These are phyloP conservation scores for Salarias fasciatus DNA, from an alignment of 2,797 vertebrate species.

Conservation along the genomic window DNA sequence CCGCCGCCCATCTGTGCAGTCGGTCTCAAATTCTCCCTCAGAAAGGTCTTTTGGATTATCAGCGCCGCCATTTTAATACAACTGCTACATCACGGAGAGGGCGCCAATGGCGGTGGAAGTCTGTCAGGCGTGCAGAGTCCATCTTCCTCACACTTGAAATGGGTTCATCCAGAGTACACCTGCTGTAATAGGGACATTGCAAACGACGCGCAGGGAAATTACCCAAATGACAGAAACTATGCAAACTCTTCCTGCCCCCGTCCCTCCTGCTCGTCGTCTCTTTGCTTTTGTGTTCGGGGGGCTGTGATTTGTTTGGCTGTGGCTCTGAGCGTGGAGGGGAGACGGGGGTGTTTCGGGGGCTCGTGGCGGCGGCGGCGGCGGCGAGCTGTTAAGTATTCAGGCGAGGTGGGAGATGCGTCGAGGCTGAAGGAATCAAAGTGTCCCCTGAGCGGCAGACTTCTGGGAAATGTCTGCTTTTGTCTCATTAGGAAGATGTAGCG, in stretches of 20 bases:
- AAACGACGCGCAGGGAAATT: conserved; percentile 71
- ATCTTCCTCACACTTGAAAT: conserved; percentile 74
- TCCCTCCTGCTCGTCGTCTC: conserved; percentile 68
- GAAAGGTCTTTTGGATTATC: conserved; percentile 96
- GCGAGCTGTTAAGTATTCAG: conserved; percentile 20
- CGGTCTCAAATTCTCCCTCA: conserved; percentile 90
- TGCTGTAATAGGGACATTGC: conserved; percentile 80
- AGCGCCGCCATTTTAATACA: conserved; percentile 93
- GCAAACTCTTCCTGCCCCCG: conserved; percentile 81
- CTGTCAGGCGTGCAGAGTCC: conserved; percentile 82
- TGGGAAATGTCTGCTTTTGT: conserved; percentile 21
- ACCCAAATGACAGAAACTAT: conserved; percentile 76
- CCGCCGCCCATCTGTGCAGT: conserved; percentile 92
- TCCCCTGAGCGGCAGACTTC: conserved; percentile 11
- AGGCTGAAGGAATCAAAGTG: neutral
- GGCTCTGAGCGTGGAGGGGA: too few species aligned
- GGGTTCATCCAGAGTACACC: conserved; percentile 95
- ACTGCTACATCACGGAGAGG: conserved; percentile 90
- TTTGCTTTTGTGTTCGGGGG: conserved; percentile 34
- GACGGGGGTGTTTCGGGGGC: too few species aligned
- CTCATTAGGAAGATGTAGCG: conserved; percentile 33
- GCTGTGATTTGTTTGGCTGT: conserved; percentile 32
- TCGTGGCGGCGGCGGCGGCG: too few species aligned
- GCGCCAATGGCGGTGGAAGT: conserved; percentile 80
- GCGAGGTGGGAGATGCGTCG: conserved; percentile 15